Evolutionary conservation across 2,797 vertebrate species (phyloP).

Genomic region (Xerus rutilus): DNA sequence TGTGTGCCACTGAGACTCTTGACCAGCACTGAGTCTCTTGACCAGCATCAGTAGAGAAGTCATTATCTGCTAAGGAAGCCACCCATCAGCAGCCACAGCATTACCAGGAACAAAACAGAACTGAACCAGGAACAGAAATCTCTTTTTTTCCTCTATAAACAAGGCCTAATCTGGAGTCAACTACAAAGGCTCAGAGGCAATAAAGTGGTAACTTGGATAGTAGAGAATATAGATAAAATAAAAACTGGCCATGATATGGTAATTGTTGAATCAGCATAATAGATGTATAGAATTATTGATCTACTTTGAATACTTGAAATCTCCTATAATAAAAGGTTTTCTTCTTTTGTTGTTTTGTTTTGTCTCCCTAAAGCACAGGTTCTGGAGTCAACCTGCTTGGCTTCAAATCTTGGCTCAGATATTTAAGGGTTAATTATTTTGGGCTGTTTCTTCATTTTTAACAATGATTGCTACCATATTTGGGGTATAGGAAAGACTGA

Average conservation of each 20-base stretch:
- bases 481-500: neutral
- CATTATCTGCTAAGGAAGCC: neutral
- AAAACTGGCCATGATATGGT: neutral
- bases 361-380: neutral
- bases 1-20: neutral
- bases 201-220: neutral
- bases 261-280: constrained; percentile 3
- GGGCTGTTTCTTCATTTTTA: constrained; percentile 14
- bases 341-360: neutral
- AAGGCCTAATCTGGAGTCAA: neutral
- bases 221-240: neutral
- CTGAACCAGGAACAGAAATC: too few relatives aligned
- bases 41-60: neutral
- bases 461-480: neutral
- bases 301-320: constrained; percentile 1
- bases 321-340: neutral
- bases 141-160: neutral
- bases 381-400: neutral
- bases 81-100: neutral
- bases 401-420: neutral
- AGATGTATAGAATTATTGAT: neutral
- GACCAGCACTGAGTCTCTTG: neutral
- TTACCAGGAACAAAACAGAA: too few relatives aligned
- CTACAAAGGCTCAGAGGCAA: neutral
- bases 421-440: neutral